Base-by-base conservation (phyloP, 2,797 vertebrate genomes). In the Somateria mollissima region DNA sequence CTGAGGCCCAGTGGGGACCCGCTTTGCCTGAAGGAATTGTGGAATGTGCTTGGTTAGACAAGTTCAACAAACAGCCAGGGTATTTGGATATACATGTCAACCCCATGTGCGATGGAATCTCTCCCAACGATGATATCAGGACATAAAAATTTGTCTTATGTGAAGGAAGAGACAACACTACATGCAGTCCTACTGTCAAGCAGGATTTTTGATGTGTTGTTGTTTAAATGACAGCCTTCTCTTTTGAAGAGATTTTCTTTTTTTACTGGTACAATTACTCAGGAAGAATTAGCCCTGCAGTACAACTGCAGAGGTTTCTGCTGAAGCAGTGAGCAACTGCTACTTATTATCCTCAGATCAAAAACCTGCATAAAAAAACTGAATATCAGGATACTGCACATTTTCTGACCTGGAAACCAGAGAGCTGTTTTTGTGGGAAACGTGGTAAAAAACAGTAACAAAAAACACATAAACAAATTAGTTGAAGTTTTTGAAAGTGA, bases 341-440 rank as follows among this genome's bases (percentile, higher is more conserved):
- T 15, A 58, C 56, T 72, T 83, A 54, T 45, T 66, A 76, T 45
- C 24, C 65, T 43, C 12, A 65, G 82, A 80, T 49, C 19, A 88
- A 77, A 87, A 28, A 17, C n/a, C 37, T 58, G n/a, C 62, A 36
- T 85, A 51, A 45, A 49, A 54, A 4, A 54, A 53, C 39, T 72
- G n/a, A 83, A 79, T 21, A 47, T 3, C 3, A 5, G 64, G 30
- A 65, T 34, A 54, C 0, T n/a, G 32, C 4, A 65, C 0, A 0
- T 2, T 66, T 81, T 80, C 49, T 47, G 2, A 41, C 60, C 37
- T 72, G 76, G 54, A 87, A 89, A 77, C 3, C 8, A 41, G 13
- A 82, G 34, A 70, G 3, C 6, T 78, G 47, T 28, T 51, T 72
- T 89, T 61, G 37, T 51, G 74, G 41, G 24, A 83, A 86, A 39